phyloP scores from a whole-genome alignment of 35 echinoderm and acorn worm genomes.

The Holothuria glaberrima region DNA sequence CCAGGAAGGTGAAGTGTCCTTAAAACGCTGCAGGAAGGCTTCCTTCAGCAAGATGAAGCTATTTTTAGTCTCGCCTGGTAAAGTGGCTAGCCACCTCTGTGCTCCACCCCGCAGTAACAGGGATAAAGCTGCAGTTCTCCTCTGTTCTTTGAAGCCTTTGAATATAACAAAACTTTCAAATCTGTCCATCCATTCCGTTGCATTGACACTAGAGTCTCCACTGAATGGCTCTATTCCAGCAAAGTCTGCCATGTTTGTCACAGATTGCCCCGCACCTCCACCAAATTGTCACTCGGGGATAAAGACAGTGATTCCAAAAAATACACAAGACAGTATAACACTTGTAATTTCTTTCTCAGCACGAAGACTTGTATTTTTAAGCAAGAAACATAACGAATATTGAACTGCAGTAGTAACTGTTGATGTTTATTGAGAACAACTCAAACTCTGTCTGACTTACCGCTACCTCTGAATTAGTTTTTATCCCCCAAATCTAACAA shows the following conservation, averaged over 20 bases:
- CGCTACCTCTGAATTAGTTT: no score
- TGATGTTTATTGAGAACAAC: no score
- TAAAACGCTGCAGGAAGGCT: background rate
- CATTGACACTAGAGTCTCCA: background rate
- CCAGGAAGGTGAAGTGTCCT: slow-evolving; percentile 9
- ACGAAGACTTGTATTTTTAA: no score
- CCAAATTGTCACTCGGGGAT: slow-evolving; percentile 31
- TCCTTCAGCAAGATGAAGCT: background rate
- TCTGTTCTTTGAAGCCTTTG: slow-evolving; percentile 10
- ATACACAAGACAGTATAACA: no score
- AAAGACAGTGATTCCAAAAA: no score
- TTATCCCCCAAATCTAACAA: no score
- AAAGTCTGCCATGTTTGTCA: background rate
- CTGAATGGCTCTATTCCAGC: background rate
- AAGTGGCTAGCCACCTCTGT: background rate
- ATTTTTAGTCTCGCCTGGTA: background rate
- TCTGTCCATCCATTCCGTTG: slow-evolving; percentile 15
- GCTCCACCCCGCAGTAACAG: background rate
- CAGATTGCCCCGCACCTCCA: slow-evolving; percentile 16
- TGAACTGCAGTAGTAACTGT: no score
- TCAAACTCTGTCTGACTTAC: no score
- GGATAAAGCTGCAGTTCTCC: background rate
- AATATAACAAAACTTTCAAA: background rate
- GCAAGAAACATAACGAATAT: no score
- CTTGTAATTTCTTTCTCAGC: no score